Evolutionary conservation across 2,888 invertebrate genomes (phyloP).

Genomic region (Folsomia manolachei): DNA sequence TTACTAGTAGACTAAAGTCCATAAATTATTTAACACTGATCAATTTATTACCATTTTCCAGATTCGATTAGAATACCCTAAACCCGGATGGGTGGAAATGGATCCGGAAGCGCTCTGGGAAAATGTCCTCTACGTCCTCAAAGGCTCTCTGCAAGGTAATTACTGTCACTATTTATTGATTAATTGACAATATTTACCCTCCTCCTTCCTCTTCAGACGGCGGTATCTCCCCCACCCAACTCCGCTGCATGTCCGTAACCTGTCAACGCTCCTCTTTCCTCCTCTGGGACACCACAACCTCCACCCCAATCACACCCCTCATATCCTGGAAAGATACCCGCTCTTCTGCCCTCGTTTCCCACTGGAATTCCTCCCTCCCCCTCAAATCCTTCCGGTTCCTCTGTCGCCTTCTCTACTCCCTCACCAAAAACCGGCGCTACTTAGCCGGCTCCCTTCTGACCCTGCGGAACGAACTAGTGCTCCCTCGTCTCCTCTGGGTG

Average conservation of each 20-base stretch:
- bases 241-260: conserved; percentile 77
- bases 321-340: conserved; percentile 89
- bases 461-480: conserved; percentile 81
- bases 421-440: conserved; percentile 77
- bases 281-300: conserved; percentile 73
- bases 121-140: conserved; percentile 66
- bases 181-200: no score
- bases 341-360: conserved; percentile 67
- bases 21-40: no score
- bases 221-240: conserved; percentile 63
- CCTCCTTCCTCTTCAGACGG: conserved; percentile 69
- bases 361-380: conserved; percentile 73
- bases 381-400: conserved; percentile 67
- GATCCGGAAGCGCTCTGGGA: conserved; percentile 78
- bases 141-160: conserved; percentile 66
- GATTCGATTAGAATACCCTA: conserved; percentile 75
- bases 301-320: conserved; percentile 72
- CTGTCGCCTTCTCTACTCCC: conserved; percentile 67
- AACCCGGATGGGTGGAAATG: conserved; percentile 80
- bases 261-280: conserved; percentile 79
- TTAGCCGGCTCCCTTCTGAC: conserved; percentile 79
- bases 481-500: conserved; percentile 74
- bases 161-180: neutral
- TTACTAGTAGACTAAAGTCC: no score
- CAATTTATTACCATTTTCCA: no score